Conservation (phyloP, 1,140 invertebrate species). For the Bombus picipes region DNA sequence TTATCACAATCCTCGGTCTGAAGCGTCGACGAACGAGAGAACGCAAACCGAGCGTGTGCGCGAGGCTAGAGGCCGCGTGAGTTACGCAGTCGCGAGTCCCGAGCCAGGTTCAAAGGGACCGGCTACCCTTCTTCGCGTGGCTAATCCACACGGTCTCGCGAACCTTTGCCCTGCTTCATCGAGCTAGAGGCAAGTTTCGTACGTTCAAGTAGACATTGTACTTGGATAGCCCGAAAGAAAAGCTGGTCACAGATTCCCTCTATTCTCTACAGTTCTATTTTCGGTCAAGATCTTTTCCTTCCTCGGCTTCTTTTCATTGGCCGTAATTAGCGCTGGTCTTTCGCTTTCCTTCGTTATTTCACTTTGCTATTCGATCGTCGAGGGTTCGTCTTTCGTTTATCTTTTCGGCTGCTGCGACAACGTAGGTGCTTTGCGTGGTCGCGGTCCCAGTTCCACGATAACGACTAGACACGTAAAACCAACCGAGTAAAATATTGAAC, state of each 20-base stretch:
- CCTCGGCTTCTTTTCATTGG: no score
- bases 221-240: no score
- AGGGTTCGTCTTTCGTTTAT: background rate
- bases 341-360: no score
- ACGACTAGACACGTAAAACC: background rate
- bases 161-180: background rate
- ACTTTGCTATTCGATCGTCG: background rate
- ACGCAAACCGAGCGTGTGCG: slow-evolving; percentile 53
- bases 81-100: slow-evolving; percentile 46
- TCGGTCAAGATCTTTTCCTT: no score
- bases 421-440: no score
- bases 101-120: slow-evolving; percentile 62
- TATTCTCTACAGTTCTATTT: no score
- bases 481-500: background rate
- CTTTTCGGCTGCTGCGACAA: background rate
- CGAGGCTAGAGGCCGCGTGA: slow-evolving; percentile 40
- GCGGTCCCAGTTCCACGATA: background rate
- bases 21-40: slow-evolving; percentile 71
- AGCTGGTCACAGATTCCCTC: no score
- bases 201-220: background rate
- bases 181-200: background rate
- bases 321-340: no score
- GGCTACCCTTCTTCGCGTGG: slow-evolving; percentile 5
- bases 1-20: slow-evolving; percentile 76
- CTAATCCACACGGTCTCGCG: background rate